Evolutionary conservation across 1,140 invertebrate species (phyloP).

Genomic region (Popillia japonica): DNA sequence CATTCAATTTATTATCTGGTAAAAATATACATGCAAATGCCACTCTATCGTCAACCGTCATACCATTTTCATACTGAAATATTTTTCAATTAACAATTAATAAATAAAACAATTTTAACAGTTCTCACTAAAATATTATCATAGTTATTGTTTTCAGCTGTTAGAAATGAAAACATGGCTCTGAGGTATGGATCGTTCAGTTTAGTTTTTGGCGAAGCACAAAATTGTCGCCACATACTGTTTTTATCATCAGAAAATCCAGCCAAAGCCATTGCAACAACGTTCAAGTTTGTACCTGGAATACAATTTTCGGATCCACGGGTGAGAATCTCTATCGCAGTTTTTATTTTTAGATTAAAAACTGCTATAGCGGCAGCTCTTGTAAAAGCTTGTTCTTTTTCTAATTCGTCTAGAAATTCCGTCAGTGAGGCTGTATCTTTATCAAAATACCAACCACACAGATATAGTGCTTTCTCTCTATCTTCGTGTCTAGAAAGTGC

Average conservation of each 20-base stretch:
- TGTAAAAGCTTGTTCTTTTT: constrained; percentile 73
- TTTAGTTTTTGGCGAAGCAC: constrained; percentile 72
- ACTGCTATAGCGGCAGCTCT: constrained; percentile 90
- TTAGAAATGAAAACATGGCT: constrained; percentile 92
- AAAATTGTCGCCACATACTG: constrained; percentile 84
- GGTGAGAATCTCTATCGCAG: constrained; percentile 86
- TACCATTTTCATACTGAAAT: constrained; percentile 76
- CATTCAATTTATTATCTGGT: constrained; percentile 79
- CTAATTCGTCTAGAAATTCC: constrained; percentile 69
- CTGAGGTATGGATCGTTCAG: constrained; percentile 89
- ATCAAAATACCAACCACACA: constrained; percentile 89
- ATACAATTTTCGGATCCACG: constrained; percentile 66
- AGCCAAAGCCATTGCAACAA: constrained; percentile 91
- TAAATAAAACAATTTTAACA: constrained; percentile 38
- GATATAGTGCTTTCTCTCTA: constrained; percentile 78
- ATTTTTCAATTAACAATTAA: neutral
- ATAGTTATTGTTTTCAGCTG: constrained; percentile 80
- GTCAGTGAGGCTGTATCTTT: constrained; percentile 61
- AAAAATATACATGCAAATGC: constrained; percentile 94
- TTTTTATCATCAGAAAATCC: constrained; percentile 85
- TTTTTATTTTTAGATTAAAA: constrained; percentile 85
- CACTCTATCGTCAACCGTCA: constrained; percentile 86
- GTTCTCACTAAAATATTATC: constrained; percentile 79
- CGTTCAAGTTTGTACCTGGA: constrained; percentile 59
- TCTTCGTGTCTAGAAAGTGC: constrained; percentile 72